Evolutionary conservation across 2,888 invertebrate genomes (phyloP).

Genomic region (Disparrhopalites patrizii): DNA sequence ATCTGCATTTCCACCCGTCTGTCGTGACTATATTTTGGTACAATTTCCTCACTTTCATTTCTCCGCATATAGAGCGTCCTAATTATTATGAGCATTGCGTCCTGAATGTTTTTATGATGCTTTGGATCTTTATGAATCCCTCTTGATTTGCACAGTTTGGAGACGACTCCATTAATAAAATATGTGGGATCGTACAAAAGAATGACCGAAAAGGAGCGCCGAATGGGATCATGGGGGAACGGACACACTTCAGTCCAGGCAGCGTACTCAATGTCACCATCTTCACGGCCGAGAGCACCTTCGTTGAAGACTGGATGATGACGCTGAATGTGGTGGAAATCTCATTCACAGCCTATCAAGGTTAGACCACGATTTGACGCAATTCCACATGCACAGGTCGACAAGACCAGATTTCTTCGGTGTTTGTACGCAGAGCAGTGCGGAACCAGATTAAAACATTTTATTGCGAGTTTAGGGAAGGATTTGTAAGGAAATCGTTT

Average conservation of each 20-base stretch:
- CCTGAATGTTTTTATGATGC: not conserved
- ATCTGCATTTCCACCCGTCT: conserved; percentile 20
- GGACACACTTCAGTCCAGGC: conserved; percentile 19
- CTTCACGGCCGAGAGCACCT: conserved; percentile 18
- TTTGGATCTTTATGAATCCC: no score
- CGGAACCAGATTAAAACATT: no score
- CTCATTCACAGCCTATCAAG: conserved; percentile 45
- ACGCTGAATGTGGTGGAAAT: conserved; percentile 37
- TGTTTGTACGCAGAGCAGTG: no score
- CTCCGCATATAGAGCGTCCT: not conserved
- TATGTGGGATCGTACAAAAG: conserved; percentile 24
- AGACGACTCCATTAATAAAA: conserved; percentile 21
- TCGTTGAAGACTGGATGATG: conserved; percentile 16
- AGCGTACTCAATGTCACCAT: conserved; percentile 23
- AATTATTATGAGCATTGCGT: not conserved
- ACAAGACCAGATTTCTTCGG: not conserved
- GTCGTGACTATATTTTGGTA: conserved; percentile 29
- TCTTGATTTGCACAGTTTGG: no score
- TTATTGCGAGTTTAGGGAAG: no score
- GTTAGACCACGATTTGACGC: conserved; percentile 17
- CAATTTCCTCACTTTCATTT: not conserved
- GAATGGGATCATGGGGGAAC: conserved; percentile 17
- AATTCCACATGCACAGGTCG: no score
- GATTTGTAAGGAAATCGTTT: not conserved
- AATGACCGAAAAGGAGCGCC: conserved; percentile 25